These are phyloP conservation scores for Cotesia congregata DNA, from an alignment of 2,888 invertebrate species.

Conservation along the genomic window DNA sequence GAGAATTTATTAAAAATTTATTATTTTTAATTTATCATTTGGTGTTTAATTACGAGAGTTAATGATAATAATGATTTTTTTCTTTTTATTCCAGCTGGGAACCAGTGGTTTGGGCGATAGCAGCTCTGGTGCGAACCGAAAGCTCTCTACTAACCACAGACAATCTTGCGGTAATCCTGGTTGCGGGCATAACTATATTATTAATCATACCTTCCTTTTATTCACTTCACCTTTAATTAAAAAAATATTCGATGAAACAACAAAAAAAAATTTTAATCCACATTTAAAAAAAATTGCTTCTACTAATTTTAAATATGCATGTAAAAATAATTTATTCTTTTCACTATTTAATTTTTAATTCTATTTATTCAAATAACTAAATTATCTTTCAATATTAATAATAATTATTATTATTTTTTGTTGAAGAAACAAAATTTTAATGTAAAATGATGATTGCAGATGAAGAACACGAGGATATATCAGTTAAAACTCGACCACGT, in stretches of 20 bases:
- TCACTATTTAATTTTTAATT: neutral
- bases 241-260: neutral
- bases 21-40: neutral
- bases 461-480: conserved; percentile 64
- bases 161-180: conserved; percentile 71
- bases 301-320: conserved; percentile 8
- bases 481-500: conserved; percentile 72
- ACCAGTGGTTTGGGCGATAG: conserved; percentile 69
- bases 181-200: conserved; percentile 70
- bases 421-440: neutral
- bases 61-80: conserved; percentile 27
- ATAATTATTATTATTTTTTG: neutral
- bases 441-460: conserved; percentile 52
- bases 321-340: neutral
- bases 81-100: conserved; percentile 65
- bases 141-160: conserved; percentile 71
- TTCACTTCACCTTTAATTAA: conserved; percentile 41
- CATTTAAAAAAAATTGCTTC: neutral
- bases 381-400: neutral
- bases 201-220: conserved; percentile 61
- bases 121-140: conserved; percentile 71
- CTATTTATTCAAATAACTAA: neutral
- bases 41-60: neutral
- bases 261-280: conserved; percentile 1
- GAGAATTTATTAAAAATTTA: conserved; percentile 50